Percentiles rank a stretch among this genome's conserved stretches.
Conservation (phyloP, 2,888 invertebrate genomes). For the Hirtodrosophila histrioides region DNA sequence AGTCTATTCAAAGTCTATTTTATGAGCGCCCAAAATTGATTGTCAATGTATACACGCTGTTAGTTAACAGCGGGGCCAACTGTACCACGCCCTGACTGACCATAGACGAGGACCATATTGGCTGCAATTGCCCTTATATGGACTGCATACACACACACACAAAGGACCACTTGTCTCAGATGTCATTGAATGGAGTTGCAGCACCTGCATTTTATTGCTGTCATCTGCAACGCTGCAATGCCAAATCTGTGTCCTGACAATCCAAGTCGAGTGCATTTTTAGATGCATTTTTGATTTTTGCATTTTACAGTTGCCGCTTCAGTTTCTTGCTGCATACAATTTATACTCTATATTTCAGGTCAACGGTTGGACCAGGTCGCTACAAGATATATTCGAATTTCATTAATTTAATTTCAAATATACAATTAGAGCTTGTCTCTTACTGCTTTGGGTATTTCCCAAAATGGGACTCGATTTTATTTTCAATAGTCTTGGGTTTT, state of each 20-base stretch:
- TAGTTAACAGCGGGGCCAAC: conserved; percentile 54
- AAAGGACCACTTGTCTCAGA: conserved; percentile 42
- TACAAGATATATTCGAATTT: too few species aligned
- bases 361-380: too few species aligned
- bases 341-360: conserved; percentile 2
- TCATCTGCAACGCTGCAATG: conserved; percentile 61
- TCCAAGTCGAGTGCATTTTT: conserved; percentile 63
- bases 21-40: conserved; percentile 31
- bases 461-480: too few species aligned
- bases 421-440: too few species aligned
- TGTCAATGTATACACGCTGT: conserved; percentile 28
- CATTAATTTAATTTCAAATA: too few species aligned
- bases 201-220: conserved; percentile 79
- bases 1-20: conserved; percentile 27
- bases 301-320: conserved; percentile 47
- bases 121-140: not conserved
- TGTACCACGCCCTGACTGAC: conserved; percentile 36
- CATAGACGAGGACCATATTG: too few species aligned
- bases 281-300: conserved; percentile 48
- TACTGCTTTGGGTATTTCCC: too few species aligned
- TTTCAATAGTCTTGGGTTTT: too few species aligned
- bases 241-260: conserved; percentile 29
- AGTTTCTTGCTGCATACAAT: conserved; percentile 16
- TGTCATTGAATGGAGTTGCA: conserved; percentile 28
- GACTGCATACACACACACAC: conserved; percentile 7